Evolutionary conservation across 2,888 invertebrate species (phyloP).

Genomic region (Smittia aterrima): DNA sequence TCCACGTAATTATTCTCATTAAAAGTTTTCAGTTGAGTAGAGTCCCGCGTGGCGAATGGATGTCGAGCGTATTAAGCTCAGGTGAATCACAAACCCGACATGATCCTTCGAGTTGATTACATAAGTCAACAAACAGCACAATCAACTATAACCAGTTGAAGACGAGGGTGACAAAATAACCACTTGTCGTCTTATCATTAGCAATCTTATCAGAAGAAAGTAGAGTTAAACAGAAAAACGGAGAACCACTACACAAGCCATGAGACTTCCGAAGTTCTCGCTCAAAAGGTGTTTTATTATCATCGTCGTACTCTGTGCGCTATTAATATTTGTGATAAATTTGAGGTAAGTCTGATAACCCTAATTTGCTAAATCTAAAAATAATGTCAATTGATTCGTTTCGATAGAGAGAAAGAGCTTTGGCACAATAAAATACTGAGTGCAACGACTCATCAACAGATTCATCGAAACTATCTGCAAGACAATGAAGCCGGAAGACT

Average conservation of each 20-base stretch:
- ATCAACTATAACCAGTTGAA: neutral
- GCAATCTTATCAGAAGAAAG: neutral
- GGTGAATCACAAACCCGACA: neutral
- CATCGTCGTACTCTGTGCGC: conserved; percentile 56
- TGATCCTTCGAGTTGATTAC: neutral
- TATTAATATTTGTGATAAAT: conserved; percentile 58
- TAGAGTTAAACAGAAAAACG: neutral
- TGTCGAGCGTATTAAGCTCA: neutral
- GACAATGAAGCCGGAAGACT: neutral
- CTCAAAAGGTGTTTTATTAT: conserved; percentile 60
- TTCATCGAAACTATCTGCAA: neutral
- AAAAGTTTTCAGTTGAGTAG: neutral
- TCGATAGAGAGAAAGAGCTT: conserved; percentile 26
- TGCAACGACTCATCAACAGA: conserved; percentile 22
- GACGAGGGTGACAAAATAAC: neutral
- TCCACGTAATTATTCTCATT: too few relatives aligned
- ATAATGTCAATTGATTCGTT: neutral
- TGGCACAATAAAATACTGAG: conserved; percentile 18
- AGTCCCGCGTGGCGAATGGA: neutral
- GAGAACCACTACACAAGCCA: conserved; percentile 44
- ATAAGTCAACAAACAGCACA: neutral
- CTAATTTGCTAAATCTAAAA: neutral
- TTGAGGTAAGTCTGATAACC: conserved; percentile 51
- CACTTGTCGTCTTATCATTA: neutral
- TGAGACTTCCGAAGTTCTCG: conserved; percentile 60